A percentile compares a stretch with the other conserved stretches of the same genome.
Conservation (phyloP, 2,113 vertebrate species). For the Syngnathus floridae region DNA sequence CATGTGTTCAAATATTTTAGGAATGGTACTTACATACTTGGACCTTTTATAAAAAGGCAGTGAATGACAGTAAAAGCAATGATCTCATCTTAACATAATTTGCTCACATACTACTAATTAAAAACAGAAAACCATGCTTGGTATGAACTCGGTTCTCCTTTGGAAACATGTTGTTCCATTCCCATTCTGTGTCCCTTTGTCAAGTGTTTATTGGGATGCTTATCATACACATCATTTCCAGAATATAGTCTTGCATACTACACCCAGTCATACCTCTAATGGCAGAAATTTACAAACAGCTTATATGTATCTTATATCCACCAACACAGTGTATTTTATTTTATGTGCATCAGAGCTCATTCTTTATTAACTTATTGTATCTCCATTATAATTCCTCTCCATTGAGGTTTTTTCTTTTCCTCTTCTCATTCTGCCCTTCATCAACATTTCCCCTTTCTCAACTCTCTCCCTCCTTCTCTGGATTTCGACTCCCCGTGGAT, state of each 20-base stretch:
- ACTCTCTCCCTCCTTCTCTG: conserved; percentile 40
- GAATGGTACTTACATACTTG: not conserved
- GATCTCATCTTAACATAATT: not conserved
- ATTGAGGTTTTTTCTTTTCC: conserved; percentile 28
- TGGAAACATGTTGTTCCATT: too few species aligned
- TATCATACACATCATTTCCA: conserved; percentile 36
- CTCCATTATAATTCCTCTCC: conserved; percentile 33
- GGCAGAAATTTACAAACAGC: conserved; percentile 22
- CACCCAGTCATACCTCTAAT: conserved; percentile 33
- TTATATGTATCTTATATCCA: conserved; percentile 4
- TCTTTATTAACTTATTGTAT: conserved; percentile 32
- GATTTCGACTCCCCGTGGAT: conserved; percentile 63
- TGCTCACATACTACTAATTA: not conserved
- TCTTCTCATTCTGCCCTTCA: conserved; percentile 32
- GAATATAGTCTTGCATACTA: conserved; percentile 43
- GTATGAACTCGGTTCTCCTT: not conserved
- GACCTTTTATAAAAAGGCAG: not conserved
- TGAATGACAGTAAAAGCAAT: not conserved
- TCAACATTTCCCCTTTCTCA: conserved; percentile 21
- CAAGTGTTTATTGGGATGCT: conserved; percentile 63
- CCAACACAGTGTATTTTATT: conserved; percentile 23
- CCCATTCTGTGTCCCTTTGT: conserved; percentile 18
- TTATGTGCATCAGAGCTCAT: conserved; percentile 42
- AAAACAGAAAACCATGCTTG: not conserved
- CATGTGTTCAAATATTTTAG: not conserved